phyloP scores from a whole-genome alignment of 2,797 vertebrate species.

The Coluber constrictor region DNA sequence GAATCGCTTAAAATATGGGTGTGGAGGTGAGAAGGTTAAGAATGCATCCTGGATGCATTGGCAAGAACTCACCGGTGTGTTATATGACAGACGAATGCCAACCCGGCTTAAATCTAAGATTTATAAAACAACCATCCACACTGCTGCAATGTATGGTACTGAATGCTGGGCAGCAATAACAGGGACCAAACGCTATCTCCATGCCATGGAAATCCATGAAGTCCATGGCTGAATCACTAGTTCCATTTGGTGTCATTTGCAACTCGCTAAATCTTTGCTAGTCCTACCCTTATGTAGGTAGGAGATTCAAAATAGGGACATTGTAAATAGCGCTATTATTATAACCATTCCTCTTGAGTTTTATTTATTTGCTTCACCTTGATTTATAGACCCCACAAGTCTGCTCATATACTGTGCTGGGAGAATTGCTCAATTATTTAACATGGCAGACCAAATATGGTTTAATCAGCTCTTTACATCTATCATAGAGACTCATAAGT shows the following conservation, averaged over 20 bases:
- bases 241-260: background rate
- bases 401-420: background rate
- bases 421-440: conserved; percentile 34
- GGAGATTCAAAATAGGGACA: background rate
- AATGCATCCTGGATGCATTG: no score
- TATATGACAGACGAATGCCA: no score
- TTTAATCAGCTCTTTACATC: conserved; percentile 30
- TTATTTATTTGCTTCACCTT: conserved; percentile 30
- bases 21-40: no score
- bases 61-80: no score
- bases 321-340: background rate
- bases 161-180: no score
- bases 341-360: background rate
- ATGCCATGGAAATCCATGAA: background rate
- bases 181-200: no score
- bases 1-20: no score
- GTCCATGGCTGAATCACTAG: background rate
- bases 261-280: background rate
- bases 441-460: conserved; percentile 29
- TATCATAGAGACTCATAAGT: conserved; percentile 4
- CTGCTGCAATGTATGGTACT: no score
- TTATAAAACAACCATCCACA: no score
- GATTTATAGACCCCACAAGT: conserved; percentile 21
- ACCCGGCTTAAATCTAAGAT: no score
- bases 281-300: background rate